Evolutionary conservation across 2,888 invertebrate genomes (phyloP).

Genomic region (Rosalia funebris): DNA sequence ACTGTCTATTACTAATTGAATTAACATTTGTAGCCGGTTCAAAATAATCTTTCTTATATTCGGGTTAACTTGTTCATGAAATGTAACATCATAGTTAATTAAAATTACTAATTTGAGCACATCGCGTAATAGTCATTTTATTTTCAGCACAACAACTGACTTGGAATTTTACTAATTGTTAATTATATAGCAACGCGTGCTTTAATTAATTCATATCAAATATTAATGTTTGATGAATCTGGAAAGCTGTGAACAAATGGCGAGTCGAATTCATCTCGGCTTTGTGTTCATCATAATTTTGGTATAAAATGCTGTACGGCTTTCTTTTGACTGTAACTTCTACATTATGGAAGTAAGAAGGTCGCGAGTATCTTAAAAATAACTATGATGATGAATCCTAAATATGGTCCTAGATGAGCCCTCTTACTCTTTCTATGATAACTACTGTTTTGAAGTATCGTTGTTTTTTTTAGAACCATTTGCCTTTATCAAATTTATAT

Average conservation of each 20-base stretch:
- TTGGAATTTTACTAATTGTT: slow-evolving; percentile 25
- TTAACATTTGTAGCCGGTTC: slow-evolving; percentile 25
- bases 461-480: too few species aligned
- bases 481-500: too few species aligned
- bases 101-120: slow-evolving; percentile 52
- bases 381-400: too few species aligned
- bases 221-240: slow-evolving; percentile 12
- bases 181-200: slow-evolving; percentile 22
- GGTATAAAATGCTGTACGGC: too few species aligned
- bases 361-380: too few species aligned
- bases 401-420: too few species aligned
- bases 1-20: slow-evolving; percentile 23
- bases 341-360: too few species aligned
- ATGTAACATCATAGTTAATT: slow-evolving; percentile 52
- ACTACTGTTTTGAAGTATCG: too few species aligned
- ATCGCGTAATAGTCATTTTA: slow-evolving; percentile 46
- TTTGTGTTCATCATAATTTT: too few species aligned
- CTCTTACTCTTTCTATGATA: too few species aligned
- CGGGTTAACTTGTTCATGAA: slow-evolving; percentile 39
- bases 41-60: slow-evolving; percentile 25
- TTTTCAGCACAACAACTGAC: slow-evolving; percentile 12
- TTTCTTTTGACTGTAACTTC: too few species aligned
- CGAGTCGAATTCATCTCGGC: too few species aligned
- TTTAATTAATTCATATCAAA: slow-evolving; percentile 16
- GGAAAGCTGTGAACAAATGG: slow-evolving; percentile 5